Base-by-base conservation (phyloP, 2,888 invertebrate species). In the Ophion obscuratus region DNA sequence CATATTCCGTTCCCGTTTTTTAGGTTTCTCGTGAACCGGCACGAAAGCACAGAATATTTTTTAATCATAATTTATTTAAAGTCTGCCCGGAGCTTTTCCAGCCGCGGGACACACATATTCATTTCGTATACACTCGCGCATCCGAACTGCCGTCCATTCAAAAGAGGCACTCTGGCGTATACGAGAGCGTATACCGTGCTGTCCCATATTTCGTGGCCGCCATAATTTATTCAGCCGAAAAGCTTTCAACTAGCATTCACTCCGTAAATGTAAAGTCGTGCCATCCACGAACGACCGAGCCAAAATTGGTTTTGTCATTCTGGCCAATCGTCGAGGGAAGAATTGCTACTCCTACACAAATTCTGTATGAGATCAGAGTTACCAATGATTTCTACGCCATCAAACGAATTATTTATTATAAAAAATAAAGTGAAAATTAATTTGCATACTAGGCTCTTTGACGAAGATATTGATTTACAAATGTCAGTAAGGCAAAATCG, bases 221-320 rank as follows among this genome's bases (percentile, higher is more conserved):
- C 85, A 88, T 90, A 84, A 89, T 88, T 89, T 91, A 90, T 90
- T 90, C 90, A 89, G 84, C 82, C 78, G 76, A 86, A 76, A 89
- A 88, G 88, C 88, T 91, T 87, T 89, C 88, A 88, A 81, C 71
- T 83, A 76, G 68, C 66, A 85, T 86, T 89, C 89, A 88, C 90
- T 89, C 86, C 83, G 90, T 88, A 90, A 90, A 89, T 90, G 87
- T 88, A 67, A 81, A 75, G 68, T 74, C 53, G 59, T 67, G 47
- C 10, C 7, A 20, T 6, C 31, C 27, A 44, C 47, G 47, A 24
- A 61, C 40, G 47, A 27, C 44, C 47, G 20, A 59, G 57, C 36
- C 20, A 73, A 79, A 85, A 85, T 79, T 77, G 70, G 80, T 79
- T 78, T 74, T 67, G 57, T 78, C 71, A 73, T 75, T 61, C 71